Conservation (phyloP, 1,140 invertebrate genomes). For the Hydropsyche tenuis region DNA sequence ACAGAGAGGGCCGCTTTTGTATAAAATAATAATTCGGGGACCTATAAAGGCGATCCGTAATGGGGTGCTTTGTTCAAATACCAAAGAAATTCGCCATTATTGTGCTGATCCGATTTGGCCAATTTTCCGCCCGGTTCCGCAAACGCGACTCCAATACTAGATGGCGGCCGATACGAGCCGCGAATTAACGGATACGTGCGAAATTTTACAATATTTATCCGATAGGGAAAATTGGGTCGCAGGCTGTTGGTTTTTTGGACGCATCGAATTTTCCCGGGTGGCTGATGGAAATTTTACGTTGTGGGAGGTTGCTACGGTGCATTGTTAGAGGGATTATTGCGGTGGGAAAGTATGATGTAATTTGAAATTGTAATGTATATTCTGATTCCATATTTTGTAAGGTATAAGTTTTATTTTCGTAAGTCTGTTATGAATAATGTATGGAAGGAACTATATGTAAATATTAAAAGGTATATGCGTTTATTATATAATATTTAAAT, state of each 20-base stretch:
- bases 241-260: not conserved
- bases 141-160: not conserved
- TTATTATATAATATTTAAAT: too few species aligned
- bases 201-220: conserved; percentile 10
- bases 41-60: conserved; percentile 10
- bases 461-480: too few species aligned
- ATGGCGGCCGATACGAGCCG: conserved; percentile 1
- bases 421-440: too few species aligned
- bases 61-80: conserved; percentile 29
- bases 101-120: conserved; percentile 28
- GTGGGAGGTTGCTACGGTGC: too few species aligned
- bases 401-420: too few species aligned
- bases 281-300: too few species aligned
- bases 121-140: conserved; percentile 22
- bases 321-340: too few species aligned
- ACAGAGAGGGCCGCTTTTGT: not conserved
- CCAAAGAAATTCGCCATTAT: conserved; percentile 30
- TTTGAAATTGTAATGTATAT: too few species aligned
- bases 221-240: not conserved
- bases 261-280: not conserved
- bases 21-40: not conserved
- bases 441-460: too few species aligned
- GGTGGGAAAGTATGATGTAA: too few species aligned
- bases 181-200: not conserved
- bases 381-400: too few species aligned